A percentile compares a stretch with the other conserved stretches of the same genome.
Conservation (phyloP, 2,888 invertebrate genomes). For the Epinotia demarniana region DNA sequence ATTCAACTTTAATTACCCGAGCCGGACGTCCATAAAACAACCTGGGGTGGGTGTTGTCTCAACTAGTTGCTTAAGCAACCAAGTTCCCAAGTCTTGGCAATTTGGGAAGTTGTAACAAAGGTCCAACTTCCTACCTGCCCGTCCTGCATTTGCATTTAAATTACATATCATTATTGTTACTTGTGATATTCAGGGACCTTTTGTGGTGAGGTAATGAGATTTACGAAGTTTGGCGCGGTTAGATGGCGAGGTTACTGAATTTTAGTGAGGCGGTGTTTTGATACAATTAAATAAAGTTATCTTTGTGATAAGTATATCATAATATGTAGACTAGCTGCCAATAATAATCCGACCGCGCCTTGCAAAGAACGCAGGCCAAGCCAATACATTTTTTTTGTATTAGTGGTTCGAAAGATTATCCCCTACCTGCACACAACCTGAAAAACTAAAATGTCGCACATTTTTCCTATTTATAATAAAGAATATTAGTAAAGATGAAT, state of each 20-base stretch:
- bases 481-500: too few species aligned
- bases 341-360: too few species aligned
- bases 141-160: conserved; percentile 43
- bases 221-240: conserved; percentile 24
- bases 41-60: conserved; percentile 37
- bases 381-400: too few species aligned
- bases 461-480: too few species aligned
- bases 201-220: conserved; percentile 36
- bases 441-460: too few species aligned
- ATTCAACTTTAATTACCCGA: conserved; percentile 36
- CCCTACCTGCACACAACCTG: too few species aligned
- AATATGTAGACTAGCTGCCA: too few species aligned
- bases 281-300: neutral
- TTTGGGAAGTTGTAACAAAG: conserved; percentile 43
- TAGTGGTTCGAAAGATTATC: too few species aligned
- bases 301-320: too few species aligned
- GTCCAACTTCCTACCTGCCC: conserved; percentile 40
- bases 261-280: conserved; percentile 3
- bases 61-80: conserved; percentile 37
- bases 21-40: conserved; percentile 41
- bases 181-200: conserved; percentile 37
- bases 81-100: conserved; percentile 40
- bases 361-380: too few species aligned
- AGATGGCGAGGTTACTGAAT: conserved; percentile 16
- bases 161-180: conserved; percentile 44